A percentile compares a stretch with the other conserved stretches of the same genome.
Evolutionary conservation across 1,140 invertebrate genomes (phyloP).

Genomic region (Bathynomus jamesi): DNA sequence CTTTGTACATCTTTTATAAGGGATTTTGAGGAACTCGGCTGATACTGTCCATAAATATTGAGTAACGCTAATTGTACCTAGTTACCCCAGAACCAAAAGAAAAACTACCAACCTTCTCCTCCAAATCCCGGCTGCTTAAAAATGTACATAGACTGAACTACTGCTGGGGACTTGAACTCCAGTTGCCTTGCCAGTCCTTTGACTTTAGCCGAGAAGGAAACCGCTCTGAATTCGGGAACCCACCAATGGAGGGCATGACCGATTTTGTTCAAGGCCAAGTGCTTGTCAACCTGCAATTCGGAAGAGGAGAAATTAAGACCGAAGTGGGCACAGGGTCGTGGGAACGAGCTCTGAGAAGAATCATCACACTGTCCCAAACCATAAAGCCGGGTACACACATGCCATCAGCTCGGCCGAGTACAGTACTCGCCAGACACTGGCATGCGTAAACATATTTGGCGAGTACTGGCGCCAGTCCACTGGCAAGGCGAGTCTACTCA

Average conservation of each 20-base stretch:
- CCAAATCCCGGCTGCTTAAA: constrained; percentile 91
- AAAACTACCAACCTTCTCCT: constrained; percentile 63
- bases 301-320: constrained; percentile 42
- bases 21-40: no score
- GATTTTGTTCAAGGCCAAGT: constrained; percentile 66
- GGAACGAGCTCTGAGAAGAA: background rate
- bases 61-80: no score
- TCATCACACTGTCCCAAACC: no score
- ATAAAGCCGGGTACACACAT: no score
- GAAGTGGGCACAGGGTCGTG: background rate
- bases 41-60: no score
- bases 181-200: constrained; percentile 65
- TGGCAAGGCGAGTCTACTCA: no score
- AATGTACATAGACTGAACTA: constrained; percentile 96
- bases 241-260: constrained; percentile 86
- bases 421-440: no score
- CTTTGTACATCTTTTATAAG: no score
- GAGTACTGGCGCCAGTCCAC: no score
- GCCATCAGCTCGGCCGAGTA: no score
- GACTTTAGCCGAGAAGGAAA: constrained; percentile 75
- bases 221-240: constrained; percentile 68
- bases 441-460: no score
- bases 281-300: constrained; percentile 71
- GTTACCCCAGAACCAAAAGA: no score
- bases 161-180: constrained; percentile 64